phyloP scores from a whole-genome alignment of 2,797 vertebrate species.

The Vireo griseus region DNA sequence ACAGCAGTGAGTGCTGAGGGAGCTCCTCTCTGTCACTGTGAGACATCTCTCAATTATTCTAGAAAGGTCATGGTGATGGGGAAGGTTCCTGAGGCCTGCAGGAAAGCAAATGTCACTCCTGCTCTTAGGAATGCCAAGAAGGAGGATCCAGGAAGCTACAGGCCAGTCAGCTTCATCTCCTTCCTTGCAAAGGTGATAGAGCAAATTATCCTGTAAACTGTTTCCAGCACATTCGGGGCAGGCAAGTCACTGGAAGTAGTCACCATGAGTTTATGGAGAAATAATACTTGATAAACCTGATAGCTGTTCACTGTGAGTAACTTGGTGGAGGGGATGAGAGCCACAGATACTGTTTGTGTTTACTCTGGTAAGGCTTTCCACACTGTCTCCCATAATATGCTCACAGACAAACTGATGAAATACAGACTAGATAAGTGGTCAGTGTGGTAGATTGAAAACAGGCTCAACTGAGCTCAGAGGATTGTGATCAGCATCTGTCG shows the following conservation, averaged over 20 bases:
- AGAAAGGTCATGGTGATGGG: neutral
- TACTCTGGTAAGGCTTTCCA: neutral
- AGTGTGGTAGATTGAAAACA: neutral
- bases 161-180: neutral
- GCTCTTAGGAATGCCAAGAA: neutral
- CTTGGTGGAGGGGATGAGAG: neutral
- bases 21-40: neutral
- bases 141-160: neutral
- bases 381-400: neutral
- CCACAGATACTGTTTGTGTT: neutral
- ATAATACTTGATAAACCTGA: neutral
- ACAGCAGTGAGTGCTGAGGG: neutral
- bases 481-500: neutral
- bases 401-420: neutral
- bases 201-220: neutral
- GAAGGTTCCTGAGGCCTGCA: neutral
- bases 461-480: neutral
- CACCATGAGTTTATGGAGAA: neutral
- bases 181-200: neutral
- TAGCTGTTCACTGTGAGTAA: neutral
- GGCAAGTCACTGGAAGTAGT: neutral
- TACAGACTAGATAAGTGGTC: neutral
- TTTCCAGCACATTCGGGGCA: neutral
- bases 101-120: neutral
- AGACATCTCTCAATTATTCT: neutral